Base-by-base conservation (phyloP, 2,113 vertebrate genomes). In the Odobenus rosmarus region DNA sequence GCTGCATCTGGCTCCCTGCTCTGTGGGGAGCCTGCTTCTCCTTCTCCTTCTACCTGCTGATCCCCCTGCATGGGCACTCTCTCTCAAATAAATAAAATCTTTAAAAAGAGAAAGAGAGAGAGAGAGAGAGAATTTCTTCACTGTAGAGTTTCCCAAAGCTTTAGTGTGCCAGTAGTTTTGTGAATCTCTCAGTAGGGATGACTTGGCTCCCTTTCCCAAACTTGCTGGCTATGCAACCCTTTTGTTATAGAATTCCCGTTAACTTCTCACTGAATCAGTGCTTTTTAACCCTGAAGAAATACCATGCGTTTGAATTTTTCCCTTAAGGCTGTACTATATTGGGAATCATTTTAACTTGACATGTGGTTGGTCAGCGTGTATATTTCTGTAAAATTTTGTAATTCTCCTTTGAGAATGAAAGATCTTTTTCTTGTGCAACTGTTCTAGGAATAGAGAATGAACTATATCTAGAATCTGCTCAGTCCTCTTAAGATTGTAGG, bases 341-440 rank as follows among this genome's bases (percentile, higher is more conserved):
- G 64, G 59, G 69, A 85, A 90, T 90, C 10, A 61, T 80, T 96
- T 55, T 61, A 82, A 95, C 7, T 53, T 76, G 79, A 61, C 46
- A 71, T 69, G 7, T 46, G 14, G 14, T 96, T 85, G 57, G 36
- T 51, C 36, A 10, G 51, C 81, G n/a, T 85, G 5, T 61, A 7
- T 87, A 95, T 89, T 95, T 85, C 62, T 89, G 36, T 81, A 96
- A 91, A 85, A 62, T 62, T 61, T 79, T 84, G 4, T 31, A 88
- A 39, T 88, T 95, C n/a, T 23, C 4, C 13, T 95, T 95, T 97
- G 90, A 96, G 76, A 91, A 82, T 97, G 51, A 18, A 96, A 82
- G 81, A 92, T 98, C 4, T 7, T 94, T 39, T 88, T 21, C 19
- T 33, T 96, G 69, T 53, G 15, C 57, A 86, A 71, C 36, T 71